Evolutionary conservation across 1,140 invertebrate species (phyloP), one percentile per base, ranked within the genome.

Genomic region (Dinoponera quadriceps): DNA sequence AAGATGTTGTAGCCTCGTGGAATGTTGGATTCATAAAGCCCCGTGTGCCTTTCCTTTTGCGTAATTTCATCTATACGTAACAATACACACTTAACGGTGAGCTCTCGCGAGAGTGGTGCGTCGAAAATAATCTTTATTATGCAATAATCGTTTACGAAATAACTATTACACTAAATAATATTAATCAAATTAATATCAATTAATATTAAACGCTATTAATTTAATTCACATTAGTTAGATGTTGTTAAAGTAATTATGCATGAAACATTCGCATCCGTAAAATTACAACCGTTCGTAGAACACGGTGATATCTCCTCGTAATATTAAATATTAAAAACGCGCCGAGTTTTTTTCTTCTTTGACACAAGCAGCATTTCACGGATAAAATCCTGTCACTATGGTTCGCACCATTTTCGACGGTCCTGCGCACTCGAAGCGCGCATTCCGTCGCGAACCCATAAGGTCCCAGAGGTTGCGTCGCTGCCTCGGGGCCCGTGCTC

Each of bases 401-500:
- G 49, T 20, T 29, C 38, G 33, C 51, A 25, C 49, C 29, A 57
- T 33, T 85, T 85, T 66, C 69, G 27, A 57, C 55, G 44, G 16
- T 77, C 49, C 48, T 71, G 75, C 83, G 57, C 57, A 51, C 65
- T 48, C 60, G 54, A 54, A 54, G 49, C 74, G 68, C 13, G 81
- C 85, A 87, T 80, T 82, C 74, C 86, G 75, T 87, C 38, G 54
- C 48, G 74, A 69, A 66, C 27, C 71, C 83, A 49, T 59, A 44
- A 85, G 87, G 86, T 88, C 78, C 68, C 83, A 88, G 49, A 88
- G 87, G 87, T 88, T 88, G 87, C 86, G 62, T 83, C 78, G 68
- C 54, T 60, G 82, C 88, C 85, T 82, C 59, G 82, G 85, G 83
- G 63, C 57, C n/a, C 29, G 11, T 25, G 51, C 66, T 82, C 73